Base-by-base conservation (phyloP, 2,113 vertebrate genomes). In the Petrocephalus zakoni region DNA sequence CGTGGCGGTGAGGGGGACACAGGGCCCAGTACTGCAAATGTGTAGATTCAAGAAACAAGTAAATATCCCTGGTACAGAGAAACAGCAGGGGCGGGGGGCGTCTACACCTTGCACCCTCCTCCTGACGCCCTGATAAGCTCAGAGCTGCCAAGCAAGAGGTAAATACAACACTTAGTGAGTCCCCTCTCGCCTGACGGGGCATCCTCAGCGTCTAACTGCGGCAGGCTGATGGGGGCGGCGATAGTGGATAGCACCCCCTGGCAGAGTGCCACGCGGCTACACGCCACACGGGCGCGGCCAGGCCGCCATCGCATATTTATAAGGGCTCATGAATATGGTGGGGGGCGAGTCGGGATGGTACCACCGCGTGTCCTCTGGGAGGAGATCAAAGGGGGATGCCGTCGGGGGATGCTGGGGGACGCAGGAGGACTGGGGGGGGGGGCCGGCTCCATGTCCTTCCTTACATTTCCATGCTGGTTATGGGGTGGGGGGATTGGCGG, bases 261-360 rank as follows among this genome's bases (percentile, higher is more conserved):
- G 68, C 55, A 29, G 29, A 6, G 15, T 51, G 37, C 86, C 87
- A 89, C 93, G 92, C 90, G 92, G 93, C 92, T 94, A 89, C 72
- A 88, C 92, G 93, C 95, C 93, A 94, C 95, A 95, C 95, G 95
- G 95, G 93, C 95, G 95, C 95, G 95, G 94, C 93, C 88, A 91
- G 92, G 93, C 92, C 91, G 90, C 94, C 94, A 95, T 96, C 95
- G 95, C 95, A 96, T 96, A 96, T 96, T 96, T 96, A 96, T 95
- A 95, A 95, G 94, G 88, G 58, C 93, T 96, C 95, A 96, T 96
- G 94, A 96, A 96, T 96, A 96, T 96, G 95, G 94, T 95, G 94
- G 93, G 90, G 87, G 89, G 72, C 13, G 6, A 42, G 72, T 78
- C 13, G 72, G 72, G 72, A 78, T 7, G 5, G 72, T 19, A 42